These are phyloP conservation scores for Gymnocephalus cernua DNA, from an alignment of 2,113 vertebrate species.

Conservation along the genomic window DNA sequence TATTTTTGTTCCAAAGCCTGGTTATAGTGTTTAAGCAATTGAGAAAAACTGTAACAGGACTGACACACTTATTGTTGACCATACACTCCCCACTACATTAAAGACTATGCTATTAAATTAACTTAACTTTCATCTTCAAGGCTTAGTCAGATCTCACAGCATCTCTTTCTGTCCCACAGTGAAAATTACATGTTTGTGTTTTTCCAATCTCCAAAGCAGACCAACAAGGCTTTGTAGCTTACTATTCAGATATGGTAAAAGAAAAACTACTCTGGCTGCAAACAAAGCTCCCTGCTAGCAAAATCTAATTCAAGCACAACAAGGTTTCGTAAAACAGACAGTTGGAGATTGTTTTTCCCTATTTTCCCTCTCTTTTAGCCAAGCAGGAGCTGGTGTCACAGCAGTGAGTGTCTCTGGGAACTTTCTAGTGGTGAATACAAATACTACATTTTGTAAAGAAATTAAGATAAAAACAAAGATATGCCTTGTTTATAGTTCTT, in stretches of 20 bases:
- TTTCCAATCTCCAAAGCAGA: no score
- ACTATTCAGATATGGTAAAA: not conserved
- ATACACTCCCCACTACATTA: not conserved
- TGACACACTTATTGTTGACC: not conserved
- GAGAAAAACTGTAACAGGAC: no score
- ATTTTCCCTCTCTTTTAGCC: not conserved
- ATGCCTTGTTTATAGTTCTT: not conserved
- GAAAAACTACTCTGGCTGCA: not conserved
- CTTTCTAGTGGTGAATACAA: not conserved
- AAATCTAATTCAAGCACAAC: not conserved
- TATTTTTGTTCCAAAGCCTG: no score
- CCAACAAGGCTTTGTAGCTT: not conserved
- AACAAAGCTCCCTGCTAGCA: not conserved
- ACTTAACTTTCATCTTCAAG: conserved; percentile 10
- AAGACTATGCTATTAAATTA: not conserved
- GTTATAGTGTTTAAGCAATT: no score
- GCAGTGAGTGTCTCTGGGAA: not conserved
- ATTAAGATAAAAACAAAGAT: not conserved
- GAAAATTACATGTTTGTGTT: conserved; percentile 20
- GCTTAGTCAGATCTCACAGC: not conserved
- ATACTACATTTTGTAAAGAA: not conserved
- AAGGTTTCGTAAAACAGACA: conserved; percentile 14
- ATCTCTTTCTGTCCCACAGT: not conserved
- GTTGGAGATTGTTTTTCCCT: not conserved
- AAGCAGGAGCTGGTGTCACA: not conserved